A percentile compares a stretch with the other conserved stretches of the same genome.
Conservation (phyloP, 1,140 invertebrate genomes). For the Eurosta solidaginis region DNA sequence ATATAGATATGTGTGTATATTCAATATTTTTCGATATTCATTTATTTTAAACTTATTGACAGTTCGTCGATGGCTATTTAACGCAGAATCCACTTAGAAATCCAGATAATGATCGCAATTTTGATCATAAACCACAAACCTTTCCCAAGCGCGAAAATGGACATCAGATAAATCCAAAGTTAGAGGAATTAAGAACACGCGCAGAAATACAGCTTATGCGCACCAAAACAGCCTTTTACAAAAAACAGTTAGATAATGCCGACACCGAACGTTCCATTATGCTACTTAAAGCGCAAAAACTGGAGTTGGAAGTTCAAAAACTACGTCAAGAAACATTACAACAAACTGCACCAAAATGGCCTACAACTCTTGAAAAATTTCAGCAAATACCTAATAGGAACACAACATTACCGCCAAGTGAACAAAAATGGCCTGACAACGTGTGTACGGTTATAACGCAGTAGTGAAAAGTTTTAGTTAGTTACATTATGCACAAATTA, state of each 20-base stretch:
- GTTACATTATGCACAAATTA: not conserved
- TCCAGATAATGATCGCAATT: not conserved
- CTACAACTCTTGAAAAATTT: no score
- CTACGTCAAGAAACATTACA: conserved; percentile 20
- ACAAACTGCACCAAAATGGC: not conserved
- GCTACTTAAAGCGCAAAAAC: conserved; percentile 28
- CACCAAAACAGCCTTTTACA: conserved; percentile 11
- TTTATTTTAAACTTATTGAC: not conserved
- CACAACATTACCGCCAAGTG: not conserved
- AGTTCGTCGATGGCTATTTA: conserved; percentile 14
- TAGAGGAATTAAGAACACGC: conserved; percentile 1
- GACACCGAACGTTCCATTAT: conserved; percentile 12
- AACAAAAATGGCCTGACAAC: not conserved
- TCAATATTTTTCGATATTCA: not conserved
- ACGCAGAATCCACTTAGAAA: not conserved
- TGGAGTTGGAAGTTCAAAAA: conserved; percentile 29
- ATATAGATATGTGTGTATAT: not conserved
- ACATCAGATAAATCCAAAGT: conserved; percentile 2
- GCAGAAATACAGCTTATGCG: conserved; percentile 23
- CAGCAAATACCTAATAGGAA: no score
- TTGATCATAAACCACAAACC: not conserved
- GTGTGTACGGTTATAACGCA: no score
- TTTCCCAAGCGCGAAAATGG: not conserved
- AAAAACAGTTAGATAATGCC: conserved; percentile 1
- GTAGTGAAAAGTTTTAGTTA: not conserved